Evolutionary conservation across 1,140 invertebrate species (phyloP).

Genomic region (Caenorhabditis briggsae): DNA sequence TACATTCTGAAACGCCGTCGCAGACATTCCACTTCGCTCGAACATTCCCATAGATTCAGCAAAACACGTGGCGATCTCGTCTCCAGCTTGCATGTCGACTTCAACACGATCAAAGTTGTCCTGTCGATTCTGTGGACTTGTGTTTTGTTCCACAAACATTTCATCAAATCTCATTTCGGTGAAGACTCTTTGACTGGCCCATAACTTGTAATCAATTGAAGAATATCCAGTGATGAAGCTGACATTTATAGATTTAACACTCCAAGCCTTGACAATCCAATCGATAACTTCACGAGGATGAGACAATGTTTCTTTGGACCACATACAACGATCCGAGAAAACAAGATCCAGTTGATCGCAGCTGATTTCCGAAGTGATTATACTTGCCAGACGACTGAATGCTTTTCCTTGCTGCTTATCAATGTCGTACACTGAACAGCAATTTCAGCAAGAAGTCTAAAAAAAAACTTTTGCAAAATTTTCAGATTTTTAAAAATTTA

Average conservation of each 20-base stretch:
- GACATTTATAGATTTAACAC: constrained; percentile 43
- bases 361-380: constrained; percentile 13
- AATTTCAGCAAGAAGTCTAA: constrained; percentile 28
- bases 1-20: constrained; percentile 33
- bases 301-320: constrained; percentile 23
- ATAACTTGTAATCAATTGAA: constrained; percentile 27
- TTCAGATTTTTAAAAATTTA: not conserved
- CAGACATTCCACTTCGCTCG: constrained; percentile 26
- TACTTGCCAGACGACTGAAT: not conserved
- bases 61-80: constrained; percentile 50
- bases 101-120: constrained; percentile 36
- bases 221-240: constrained; percentile 48
- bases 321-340: constrained; percentile 32
- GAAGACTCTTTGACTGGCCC: constrained; percentile 18
- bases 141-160: constrained; percentile 23
- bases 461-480: not conserved
- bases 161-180: constrained; percentile 44
- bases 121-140: not conserved
- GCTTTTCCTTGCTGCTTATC: constrained; percentile 25
- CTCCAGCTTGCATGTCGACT: constrained; percentile 41
- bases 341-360: constrained; percentile 42
- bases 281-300: constrained; percentile 43
- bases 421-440: not conserved
- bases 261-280: constrained; percentile 36
- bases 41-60: constrained; percentile 49